Percentiles rank a stretch among this genome's conserved stretches.
Conservation (phyloP, 37 sponge, comb jelly and placozoan genomes). For the Bolinopsis microptera region DNA sequence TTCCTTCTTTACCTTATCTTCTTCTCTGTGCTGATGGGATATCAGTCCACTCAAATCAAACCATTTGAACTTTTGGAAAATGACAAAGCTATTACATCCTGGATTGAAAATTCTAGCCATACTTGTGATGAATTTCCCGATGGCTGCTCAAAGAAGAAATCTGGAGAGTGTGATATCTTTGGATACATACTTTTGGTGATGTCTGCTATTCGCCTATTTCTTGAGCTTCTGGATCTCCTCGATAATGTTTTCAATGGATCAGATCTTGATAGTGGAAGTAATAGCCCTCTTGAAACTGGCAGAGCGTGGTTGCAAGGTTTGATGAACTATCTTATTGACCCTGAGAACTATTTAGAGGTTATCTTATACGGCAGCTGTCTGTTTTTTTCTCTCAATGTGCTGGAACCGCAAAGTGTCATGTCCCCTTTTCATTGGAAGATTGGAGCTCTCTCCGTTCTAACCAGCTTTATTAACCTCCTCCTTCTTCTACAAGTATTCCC, state of each 20-base stretch:
- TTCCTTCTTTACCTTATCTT: conserved; percentile 1
- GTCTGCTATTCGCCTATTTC: not conserved
- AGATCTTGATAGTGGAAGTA: not conserved
- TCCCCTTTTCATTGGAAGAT: not conserved
- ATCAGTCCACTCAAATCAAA: not conserved
- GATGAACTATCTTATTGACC: not conserved
- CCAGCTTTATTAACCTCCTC: conserved; percentile 20
- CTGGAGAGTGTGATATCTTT: not conserved
- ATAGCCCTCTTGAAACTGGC: not conserved
- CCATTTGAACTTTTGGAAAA: not conserved
- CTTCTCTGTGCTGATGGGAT: not conserved
- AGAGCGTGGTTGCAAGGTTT: not conserved
- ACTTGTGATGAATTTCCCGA: not conserved
- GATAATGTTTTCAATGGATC: not conserved
- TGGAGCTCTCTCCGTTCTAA: not conserved
- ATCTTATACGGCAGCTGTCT: not conserved
- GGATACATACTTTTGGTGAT: conserved; percentile 5
- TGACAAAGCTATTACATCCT: not conserved
- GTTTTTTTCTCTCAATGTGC: not conserved
- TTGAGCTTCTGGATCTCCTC: conserved; percentile 18
- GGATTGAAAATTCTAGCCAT: not conserved
- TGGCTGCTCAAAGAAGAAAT: not conserved
- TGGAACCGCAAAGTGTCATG: not conserved
- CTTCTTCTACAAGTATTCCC: conserved; percentile 9
- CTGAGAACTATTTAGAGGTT: conserved; percentile 33